Evolutionary conservation across 2,113 vertebrate genomes (phyloP).

Genomic region (Paedocypris sp.): DNA sequence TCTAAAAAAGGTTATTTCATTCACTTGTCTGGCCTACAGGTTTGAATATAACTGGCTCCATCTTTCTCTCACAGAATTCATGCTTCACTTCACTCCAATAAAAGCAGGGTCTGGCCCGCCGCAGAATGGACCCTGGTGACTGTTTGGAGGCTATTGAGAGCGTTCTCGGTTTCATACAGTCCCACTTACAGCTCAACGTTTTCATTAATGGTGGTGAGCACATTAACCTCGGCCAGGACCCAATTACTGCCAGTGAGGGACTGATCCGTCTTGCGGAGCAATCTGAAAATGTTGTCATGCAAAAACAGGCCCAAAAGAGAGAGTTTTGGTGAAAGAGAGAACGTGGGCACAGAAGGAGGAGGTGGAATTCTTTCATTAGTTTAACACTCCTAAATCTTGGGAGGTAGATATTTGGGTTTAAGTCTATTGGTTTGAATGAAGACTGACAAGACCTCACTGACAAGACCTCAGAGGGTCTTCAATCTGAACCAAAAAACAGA

Average conservation of each 20-base stretch:
- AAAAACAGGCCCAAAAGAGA: constrained; percentile 73
- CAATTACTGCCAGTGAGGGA: constrained; percentile 99
- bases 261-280: constrained; percentile 92
- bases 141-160: constrained; percentile 81
- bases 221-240: constrained; percentile 99
- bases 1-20: constrained; percentile 95
- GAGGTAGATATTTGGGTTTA: constrained; percentile 79
- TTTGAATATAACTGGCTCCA: constrained; percentile 99
- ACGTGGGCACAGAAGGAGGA: background rate
- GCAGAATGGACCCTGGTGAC: constrained; percentile 72
- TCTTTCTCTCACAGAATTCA: constrained; percentile 94
- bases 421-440: constrained; percentile 93
- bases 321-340: constrained; percentile 4
- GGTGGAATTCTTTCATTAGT: constrained; percentile 67
- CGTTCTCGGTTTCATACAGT: constrained; percentile 94
- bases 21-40: constrained; percentile 84
- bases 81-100: constrained; percentile 97
- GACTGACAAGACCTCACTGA: constrained; percentile 71
- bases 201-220: constrained; percentile 99
- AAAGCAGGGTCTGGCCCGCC: constrained; percentile 65
- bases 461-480: constrained; percentile 72
- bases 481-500: constrained; percentile 45
- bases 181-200: constrained; percentile 97
- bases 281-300: constrained; percentile 96
- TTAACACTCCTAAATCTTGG: constrained; percentile 80